A percentile compares a stretch with the other conserved stretches of the same genome.
phyloP scores from a whole-genome alignment of 2,797 vertebrate species.

The Anisognathus igniventris region DNA sequence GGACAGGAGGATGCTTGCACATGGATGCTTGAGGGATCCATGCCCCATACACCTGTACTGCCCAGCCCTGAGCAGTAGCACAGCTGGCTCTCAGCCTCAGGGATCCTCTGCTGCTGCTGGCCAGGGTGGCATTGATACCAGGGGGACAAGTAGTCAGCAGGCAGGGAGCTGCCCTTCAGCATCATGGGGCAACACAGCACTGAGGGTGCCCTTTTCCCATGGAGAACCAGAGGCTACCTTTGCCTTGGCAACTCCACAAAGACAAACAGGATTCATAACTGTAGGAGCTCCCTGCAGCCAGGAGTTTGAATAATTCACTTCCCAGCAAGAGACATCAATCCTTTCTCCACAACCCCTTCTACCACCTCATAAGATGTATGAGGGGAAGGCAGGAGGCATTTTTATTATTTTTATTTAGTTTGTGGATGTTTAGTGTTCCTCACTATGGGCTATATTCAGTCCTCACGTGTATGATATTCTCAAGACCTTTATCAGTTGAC shows the following conservation, averaged over 20 bases:
- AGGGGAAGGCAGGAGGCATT: slow-evolving; percentile 28
- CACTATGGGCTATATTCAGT: slow-evolving; percentile 10
- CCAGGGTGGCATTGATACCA: background rate
- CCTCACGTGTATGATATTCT: slow-evolving; percentile 29
- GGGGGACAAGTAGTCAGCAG: background rate
- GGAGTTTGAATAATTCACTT: slow-evolving; percentile 54
- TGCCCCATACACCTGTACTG: fast-evolving
- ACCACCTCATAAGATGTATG: slow-evolving; percentile 39
- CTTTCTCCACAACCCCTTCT: slow-evolving; percentile 8
- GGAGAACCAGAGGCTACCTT: background rate
- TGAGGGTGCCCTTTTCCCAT: background rate
- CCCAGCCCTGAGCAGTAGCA: background rate
- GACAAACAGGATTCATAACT: slow-evolving; percentile 29
- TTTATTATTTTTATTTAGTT: slow-evolving; percentile 67
- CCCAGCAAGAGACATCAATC: slow-evolving; percentile 46
- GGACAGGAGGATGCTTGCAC: background rate
- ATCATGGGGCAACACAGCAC: background rate
- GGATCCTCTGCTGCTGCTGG: background rate
- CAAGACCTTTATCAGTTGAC: slow-evolving; percentile 65
- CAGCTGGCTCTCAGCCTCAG: background rate
- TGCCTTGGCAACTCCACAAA: slow-evolving; percentile 8
- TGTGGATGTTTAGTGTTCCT: slow-evolving; percentile 47
- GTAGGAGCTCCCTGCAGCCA: slow-evolving; percentile 38
- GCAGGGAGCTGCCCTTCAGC: background rate
- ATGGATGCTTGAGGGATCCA: background rate